A percentile compares a stretch with the other conserved stretches of the same genome.
Conservation (phyloP, 53 echinoderm and acorn worm species). For the Crossaster papposus region DNA sequence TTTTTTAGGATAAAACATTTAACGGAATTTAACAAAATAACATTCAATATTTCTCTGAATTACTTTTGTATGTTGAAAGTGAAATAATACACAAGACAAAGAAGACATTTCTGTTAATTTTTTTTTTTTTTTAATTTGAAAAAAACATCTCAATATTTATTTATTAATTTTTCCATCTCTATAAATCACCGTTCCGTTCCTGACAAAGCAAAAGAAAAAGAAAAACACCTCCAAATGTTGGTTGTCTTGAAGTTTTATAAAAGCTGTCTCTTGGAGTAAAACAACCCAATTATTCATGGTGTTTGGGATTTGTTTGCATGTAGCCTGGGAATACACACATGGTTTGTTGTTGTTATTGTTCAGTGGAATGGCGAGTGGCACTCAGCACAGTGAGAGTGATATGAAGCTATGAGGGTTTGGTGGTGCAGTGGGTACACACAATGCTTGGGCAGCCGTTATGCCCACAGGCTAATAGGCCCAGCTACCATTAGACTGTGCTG, state of each 20-base stretch:
- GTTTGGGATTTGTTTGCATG: background rate
- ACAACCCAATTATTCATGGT: slow-evolving; percentile 2
- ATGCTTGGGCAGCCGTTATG: slow-evolving; percentile 2
- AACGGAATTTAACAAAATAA: no score
- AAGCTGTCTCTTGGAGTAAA: background rate
- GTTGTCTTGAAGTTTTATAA: background rate
- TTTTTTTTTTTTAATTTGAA: background rate
- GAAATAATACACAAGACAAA: no score
- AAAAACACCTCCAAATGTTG: background rate
- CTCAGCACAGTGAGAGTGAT: background rate
- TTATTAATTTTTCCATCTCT: background rate
- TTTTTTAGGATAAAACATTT: no score
- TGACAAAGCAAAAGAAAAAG: background rate
- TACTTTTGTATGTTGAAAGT: no score
- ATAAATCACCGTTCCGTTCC: background rate
- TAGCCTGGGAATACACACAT: background rate
- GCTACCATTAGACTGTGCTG: background rate
- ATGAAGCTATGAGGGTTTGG: background rate
- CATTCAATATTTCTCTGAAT: no score
- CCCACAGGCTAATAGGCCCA: background rate
- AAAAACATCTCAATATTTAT: background rate
- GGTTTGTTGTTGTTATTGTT: slow-evolving; percentile 14
- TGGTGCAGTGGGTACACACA: background rate
- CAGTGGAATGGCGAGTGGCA: slow-evolving; percentile 2
- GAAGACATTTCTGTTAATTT: no score